Conservation (phyloP, 2,797 vertebrate genomes). For the Cyprinella venusta region DNA sequence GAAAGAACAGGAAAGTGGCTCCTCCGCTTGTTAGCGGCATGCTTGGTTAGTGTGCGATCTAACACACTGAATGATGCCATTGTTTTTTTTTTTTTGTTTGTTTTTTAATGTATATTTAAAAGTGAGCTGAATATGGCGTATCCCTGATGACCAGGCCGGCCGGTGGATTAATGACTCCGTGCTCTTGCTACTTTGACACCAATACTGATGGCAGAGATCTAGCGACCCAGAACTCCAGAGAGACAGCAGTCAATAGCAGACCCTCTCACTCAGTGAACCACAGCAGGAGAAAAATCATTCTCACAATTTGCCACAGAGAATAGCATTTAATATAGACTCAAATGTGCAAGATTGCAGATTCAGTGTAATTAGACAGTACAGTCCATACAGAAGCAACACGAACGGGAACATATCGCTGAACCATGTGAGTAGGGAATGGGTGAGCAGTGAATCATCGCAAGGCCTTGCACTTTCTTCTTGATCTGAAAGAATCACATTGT, state of each 20-base stretch:
- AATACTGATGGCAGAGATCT: conserved; percentile 76
- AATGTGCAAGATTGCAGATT: conserved; percentile 34
- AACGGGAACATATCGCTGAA: not conserved
- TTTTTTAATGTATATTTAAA: conserved; percentile 52
- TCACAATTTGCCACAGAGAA: conserved; percentile 41
- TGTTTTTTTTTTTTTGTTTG: conserved; percentile 43
- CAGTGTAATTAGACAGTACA: conserved; percentile 4
- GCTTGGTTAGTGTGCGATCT: conserved; percentile 38
- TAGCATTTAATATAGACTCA: conserved; percentile 35
- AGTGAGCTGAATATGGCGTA: conserved; percentile 20
- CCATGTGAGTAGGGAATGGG: not conserved
- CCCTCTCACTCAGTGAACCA: conserved; percentile 53
- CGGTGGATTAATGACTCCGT: conserved; percentile 58
- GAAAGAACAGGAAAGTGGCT: conserved; percentile 64
- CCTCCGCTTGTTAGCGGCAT: conserved; percentile 57
- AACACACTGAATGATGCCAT: conserved; percentile 4
- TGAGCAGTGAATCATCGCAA: not conserved
- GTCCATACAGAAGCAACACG: not conserved
- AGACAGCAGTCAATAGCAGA: conserved; percentile 74
- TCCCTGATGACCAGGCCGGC: conserved; percentile 52
- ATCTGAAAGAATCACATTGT: not conserved
- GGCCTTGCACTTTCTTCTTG: not conserved
- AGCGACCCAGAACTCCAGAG: conserved; percentile 75
- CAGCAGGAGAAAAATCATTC: conserved; percentile 51
- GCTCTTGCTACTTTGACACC: conserved; percentile 66